These are phyloP conservation scores for Folsomia manolachei DNA, from an alignment of 2,888 invertebrate genomes.

Conservation along the genomic window DNA sequence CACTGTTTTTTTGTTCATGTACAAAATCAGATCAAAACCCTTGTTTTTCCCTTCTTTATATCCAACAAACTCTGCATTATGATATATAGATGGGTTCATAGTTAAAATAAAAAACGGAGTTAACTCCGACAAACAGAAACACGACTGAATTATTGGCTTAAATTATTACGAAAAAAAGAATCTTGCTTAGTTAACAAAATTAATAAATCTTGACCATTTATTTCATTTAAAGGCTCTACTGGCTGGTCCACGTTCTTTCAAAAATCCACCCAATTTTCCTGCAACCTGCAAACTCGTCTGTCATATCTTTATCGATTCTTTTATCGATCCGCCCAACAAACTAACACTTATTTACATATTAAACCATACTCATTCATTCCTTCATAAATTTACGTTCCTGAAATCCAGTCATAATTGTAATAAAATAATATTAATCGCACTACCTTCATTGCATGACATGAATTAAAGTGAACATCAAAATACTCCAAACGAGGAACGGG, in stretches of 20 bases:
- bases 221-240: no score
- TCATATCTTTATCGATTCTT: background rate
- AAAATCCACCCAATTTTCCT: no score
- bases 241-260: no score
- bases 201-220: no score
- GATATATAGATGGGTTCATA: background rate
- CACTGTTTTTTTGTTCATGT: background rate
- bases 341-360: background rate
- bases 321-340: background rate
- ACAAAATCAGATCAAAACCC: background rate
- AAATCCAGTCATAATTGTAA: background rate
- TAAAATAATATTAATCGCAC: background rate
- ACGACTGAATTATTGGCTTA: background rate
- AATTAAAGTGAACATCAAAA: background rate
- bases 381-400: no score
- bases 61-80: background rate
- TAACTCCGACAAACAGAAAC: background rate
- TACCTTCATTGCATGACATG: background rate
- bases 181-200: no score
- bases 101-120: background rate
- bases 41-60: background rate
- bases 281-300: no score
- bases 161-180: no score
- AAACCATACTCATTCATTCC: background rate
- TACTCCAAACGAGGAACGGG: background rate